Evolutionary conservation across 1,140 invertebrate species (phyloP), one percentile per base, ranked within the genome.

Genomic region (Oppia nitens): DNA sequence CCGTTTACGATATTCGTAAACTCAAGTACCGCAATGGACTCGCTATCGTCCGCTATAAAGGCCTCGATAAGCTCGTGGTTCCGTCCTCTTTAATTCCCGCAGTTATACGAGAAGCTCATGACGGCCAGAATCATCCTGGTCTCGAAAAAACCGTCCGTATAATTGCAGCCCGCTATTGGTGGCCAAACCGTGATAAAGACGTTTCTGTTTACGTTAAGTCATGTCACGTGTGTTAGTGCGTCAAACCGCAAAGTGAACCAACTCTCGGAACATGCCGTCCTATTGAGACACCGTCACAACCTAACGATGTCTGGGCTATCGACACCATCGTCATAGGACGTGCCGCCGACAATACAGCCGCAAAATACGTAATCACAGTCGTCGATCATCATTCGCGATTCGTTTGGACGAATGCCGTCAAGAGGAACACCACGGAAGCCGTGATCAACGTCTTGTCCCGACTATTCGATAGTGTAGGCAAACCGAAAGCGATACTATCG

Each of bases 401-500:
- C 29, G 24, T 23, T 12, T 58, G 56, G 56, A 28, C 56, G 3
- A 56, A 45, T 21, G 24, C 53, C 4, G 11, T 20, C 4, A 12
- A 47, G 25, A 12, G 9, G 17, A 58, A 54, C 17, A 57, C 47
- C 9, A 24, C 23, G 11, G 21, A 47, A 6, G 4, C 48, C 26
- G 24, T 47, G 6, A 32, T 63, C 4, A 58, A 40, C 3, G 50
- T 6, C 21, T 47, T 62, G 24, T 21, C 20, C 1, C 9, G 2
- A 12, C 49, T 63, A 24, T 49, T 63, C 45, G 55, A 54, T 2
- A 2, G n/a, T 3, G 29, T 40, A 47, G 60, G 63, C 1, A 2
- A 47, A 6, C 62, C 64, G 9, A 47, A 40, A 45, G 29, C 21
- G 32, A n/a, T 65, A 3, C 54, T 64, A 51, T 52, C 60, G 2